Evolutionary conservation across 2,888 invertebrate genomes (phyloP).

Genomic region (Dasysyrphus albostriatus): DNA sequence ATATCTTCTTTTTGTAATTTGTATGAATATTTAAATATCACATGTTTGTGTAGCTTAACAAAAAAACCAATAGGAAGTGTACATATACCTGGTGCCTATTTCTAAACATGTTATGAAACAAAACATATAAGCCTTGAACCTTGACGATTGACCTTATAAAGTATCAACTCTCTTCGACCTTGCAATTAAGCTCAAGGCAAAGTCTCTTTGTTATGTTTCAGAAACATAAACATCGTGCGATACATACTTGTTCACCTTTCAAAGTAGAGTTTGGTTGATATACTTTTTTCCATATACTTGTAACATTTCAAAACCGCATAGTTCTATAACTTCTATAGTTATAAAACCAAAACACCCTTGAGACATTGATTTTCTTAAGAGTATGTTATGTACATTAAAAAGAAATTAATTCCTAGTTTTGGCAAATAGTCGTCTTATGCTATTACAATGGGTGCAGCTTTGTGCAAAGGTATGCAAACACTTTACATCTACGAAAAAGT

Average conservation of each 20-base stretch:
- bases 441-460: background rate
- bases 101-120: background rate
- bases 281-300: background rate
- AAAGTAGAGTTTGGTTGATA: background rate
- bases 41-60: background rate
- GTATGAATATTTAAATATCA: background rate
- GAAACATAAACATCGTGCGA: background rate
- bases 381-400: constrained; percentile 6
- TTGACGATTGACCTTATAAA: constrained; percentile 28
- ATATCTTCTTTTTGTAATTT: too few species aligned
- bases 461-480: background rate
- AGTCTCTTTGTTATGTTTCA: constrained; percentile 9
- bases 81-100: too few species aligned
- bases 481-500: too few species aligned
- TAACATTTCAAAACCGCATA: too few species aligned
- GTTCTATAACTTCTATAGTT: background rate
- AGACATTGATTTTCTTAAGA: constrained; percentile 61
- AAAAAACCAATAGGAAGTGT: background rate
- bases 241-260: background rate
- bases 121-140: constrained; percentile 24
- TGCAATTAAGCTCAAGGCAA: constrained; percentile 16
- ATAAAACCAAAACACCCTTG: constrained; percentile 28
- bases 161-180: constrained; percentile 19
- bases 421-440: background rate
- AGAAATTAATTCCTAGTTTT: constrained; percentile 1